Evolutionary conservation across 2,797 vertebrate species (phyloP), one percentile per base, ranked within the genome.

Genomic region (Microcaecilia unicolor): DNA sequence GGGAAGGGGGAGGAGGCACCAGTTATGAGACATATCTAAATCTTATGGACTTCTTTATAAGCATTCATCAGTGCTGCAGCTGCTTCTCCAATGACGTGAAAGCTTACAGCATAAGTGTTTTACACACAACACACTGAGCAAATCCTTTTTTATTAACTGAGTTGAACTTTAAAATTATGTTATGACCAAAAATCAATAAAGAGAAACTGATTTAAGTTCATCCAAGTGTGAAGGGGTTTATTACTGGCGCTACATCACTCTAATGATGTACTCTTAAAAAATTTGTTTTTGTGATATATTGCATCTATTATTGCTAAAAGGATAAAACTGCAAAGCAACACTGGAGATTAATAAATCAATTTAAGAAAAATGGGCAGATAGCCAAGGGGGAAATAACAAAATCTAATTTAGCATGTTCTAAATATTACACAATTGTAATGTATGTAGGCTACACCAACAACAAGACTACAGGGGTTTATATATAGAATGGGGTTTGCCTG

Each of bases 191-290:
- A 84, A 84, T 85, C 81, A 84, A 85, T 85, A 85, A 84, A 77
- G 76, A 83, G 79, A 84, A 84, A 85, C 83, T 85, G 80, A 85
- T 85, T 85, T 84, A 85, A 85, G 79, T 81, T 83, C 80, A 85
- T 73, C 59, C 74, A 59, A 79, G 80, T 84, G 81, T 85, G 81
- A 84, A 84, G 74, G 74, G 76, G 74, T 84, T 84, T 85, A 85
- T 85, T 84, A 83, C 81, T 47, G 76, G 74, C 58, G 72, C 77
- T 85, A 78, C 64, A 85, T 85, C 83, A 84, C 73, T 80, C 78
- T 84, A 84, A 85, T 85, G 83, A 84, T 83, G 76, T 81, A 77
- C 81, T 79, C 81, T 82, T 81, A 85, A 82, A 83, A 85, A n/a
- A 81, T 83, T 81, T 83, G 76, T 81, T 82, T 83, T 80, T 60